Percentiles rank a stretch among this genome's conserved stretches.
These are phyloP conservation scores for Epinotia brunnichana DNA, from an alignment of 2,888 invertebrate genomes.

Conservation along the genomic window DNA sequence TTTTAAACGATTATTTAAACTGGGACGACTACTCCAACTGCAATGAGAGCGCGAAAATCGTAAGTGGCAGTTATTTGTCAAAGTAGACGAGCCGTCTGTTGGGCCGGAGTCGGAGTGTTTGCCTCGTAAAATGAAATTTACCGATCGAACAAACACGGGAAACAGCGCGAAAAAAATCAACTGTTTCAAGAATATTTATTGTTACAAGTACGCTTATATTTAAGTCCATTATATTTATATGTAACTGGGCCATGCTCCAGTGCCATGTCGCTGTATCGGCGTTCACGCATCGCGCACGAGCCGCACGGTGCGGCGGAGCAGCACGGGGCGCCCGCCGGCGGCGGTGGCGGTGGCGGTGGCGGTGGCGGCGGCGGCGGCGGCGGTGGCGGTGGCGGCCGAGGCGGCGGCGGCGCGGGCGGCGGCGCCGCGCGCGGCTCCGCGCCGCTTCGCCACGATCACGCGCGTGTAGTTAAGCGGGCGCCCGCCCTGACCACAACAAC, in stretches of 20 bases:
- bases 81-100: too few relatives aligned
- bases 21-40: too few relatives aligned
- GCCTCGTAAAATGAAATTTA: too few relatives aligned
- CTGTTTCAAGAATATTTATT: background rate
- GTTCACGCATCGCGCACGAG: slow-evolving; percentile 26
- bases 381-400: slow-evolving; percentile 1
- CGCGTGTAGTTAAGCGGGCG: slow-evolving; percentile 59
- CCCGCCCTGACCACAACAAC: slow-evolving; percentile 44
- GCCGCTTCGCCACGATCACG: slow-evolving; percentile 69
- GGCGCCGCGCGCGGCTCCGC: slow-evolving; percentile 40
- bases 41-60: too few relatives aligned
- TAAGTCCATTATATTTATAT: background rate
- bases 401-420: background rate
- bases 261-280: background rate
- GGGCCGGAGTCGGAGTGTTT: too few relatives aligned
- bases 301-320: slow-evolving; percentile 42
- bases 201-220: background rate
- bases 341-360: slow-evolving; percentile 44
- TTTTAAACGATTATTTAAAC: too few relatives aligned
- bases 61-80: too few relatives aligned
- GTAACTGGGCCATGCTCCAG: too few relatives aligned
- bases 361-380: slow-evolving; percentile 43
- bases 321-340: slow-evolving; percentile 43
- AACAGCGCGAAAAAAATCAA: background rate
- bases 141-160: too few relatives aligned